Evolutionary conservation across 2,888 invertebrate genomes (phyloP).

Genomic region (Nemurella pictetii): DNA sequence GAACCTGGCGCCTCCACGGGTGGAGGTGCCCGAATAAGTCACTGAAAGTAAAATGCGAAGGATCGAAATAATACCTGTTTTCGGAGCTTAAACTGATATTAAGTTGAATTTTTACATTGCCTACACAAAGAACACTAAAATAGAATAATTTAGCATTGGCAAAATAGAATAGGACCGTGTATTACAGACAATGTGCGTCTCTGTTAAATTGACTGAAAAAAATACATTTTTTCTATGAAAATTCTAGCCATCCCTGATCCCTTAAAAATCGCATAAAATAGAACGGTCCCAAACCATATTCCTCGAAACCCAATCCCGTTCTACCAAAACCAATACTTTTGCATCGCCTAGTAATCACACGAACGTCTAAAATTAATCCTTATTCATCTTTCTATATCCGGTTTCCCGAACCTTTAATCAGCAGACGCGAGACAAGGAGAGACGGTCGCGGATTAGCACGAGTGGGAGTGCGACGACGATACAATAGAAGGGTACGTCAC

Average conservation of each 20-base stretch:
- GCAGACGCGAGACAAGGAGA: conserved; percentile 20
- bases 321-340: conserved; percentile 6
- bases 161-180: no score
- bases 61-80: neutral
- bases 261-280: neutral
- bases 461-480: neutral
- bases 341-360: conserved; percentile 19
- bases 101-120: neutral
- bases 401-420: conserved; percentile 40
- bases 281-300: neutral
- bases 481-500: conserved; percentile 17
- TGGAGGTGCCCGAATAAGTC: no score
- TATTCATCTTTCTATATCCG: conserved; percentile 39
- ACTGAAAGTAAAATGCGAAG: no score
- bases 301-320: neutral
- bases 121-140: neutral
- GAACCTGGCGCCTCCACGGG: neutral
- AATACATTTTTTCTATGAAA: neutral
- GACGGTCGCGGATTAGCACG: conserved; percentile 3
- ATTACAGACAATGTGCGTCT: neutral
- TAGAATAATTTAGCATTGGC: neutral
- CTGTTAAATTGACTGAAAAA: neutral
- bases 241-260: neutral
- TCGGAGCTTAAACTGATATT: neutral
- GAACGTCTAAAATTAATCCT: conserved; percentile 39